Conservation (phyloP, 1,140 invertebrate genomes). For the Papilio polyxenes region DNA sequence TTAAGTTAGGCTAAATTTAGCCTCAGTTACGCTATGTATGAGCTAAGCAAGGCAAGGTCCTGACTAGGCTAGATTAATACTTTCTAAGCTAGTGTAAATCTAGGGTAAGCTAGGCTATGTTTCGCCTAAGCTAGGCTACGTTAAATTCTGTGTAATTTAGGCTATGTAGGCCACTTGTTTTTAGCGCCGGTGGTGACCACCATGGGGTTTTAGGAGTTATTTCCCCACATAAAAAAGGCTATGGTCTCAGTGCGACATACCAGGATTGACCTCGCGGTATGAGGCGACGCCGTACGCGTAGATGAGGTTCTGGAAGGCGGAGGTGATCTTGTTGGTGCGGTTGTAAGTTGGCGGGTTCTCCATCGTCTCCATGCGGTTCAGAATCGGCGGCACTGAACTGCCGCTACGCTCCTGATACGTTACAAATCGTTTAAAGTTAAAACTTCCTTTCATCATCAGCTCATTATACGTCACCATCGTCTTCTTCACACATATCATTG, state of each 20-base stretch:
- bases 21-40: no score
- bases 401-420: conserved; percentile 91
- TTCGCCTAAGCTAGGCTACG: not conserved
- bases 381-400: conserved; percentile 96
- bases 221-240: no score
- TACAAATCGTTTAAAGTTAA: not conserved
- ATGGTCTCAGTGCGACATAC: conserved; percentile 54
- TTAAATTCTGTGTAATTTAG: not conserved
- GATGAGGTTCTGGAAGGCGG: conserved; percentile 96
- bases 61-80: no score
- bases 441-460: not conserved
- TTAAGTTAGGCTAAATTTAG: no score
- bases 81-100: not conserved
- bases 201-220: no score
- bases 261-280: conserved; percentile 98
- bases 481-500: no score
- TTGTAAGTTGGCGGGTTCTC: conserved; percentile 99
- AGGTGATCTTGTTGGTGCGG: conserved; percentile 98
- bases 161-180: not conserved
- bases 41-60: no score
- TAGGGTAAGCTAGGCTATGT: not conserved
- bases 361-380: conserved; percentile 96
- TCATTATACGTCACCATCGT: no score
- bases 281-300: conserved; percentile 98
- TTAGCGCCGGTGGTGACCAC: no score